These are phyloP conservation scores for Chaetodon trifascialis DNA, from an alignment of 2,113 vertebrate species.

Conservation along the genomic window DNA sequence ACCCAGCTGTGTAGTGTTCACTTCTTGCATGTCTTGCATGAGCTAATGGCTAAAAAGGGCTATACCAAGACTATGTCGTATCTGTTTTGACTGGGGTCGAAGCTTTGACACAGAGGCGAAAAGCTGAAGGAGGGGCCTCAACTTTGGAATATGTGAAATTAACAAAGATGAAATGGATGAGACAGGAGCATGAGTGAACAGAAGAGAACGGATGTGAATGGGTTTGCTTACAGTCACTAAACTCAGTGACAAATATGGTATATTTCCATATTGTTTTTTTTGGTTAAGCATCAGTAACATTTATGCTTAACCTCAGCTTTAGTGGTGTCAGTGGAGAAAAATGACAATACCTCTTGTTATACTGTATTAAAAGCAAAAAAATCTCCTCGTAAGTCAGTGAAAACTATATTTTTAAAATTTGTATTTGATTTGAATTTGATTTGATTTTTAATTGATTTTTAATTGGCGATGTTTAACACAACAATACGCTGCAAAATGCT, in stretches of 20 bases:
- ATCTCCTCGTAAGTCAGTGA: constrained; percentile 1
- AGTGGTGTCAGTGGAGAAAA: constrained; percentile 13
- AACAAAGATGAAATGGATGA: constrained; percentile 18
- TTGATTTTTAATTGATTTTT: too few species aligned
- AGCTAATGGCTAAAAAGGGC: constrained; percentile 67
- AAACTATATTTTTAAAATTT: constrained; percentile 10
- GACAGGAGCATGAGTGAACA: not conserved
- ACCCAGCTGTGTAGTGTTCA: constrained; percentile 56
- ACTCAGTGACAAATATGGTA: constrained; percentile 3
- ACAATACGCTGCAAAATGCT: too few species aligned
- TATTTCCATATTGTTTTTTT: constrained; percentile 27
- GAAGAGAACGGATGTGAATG: constrained; percentile 3
- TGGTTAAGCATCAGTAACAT: constrained; percentile 36
- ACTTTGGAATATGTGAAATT: not conserved
- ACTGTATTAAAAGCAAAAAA: constrained; percentile 24
- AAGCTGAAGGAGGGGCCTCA: constrained; percentile 5
- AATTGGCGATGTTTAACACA: too few species aligned
- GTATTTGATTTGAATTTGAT: not conserved
- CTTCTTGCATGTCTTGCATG: constrained; percentile 56
- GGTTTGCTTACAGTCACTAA: constrained; percentile 33
- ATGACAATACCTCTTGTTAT: constrained; percentile 21
- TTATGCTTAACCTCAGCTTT: constrained; percentile 27
- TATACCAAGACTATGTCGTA: constrained; percentile 61
- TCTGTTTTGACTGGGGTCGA: constrained; percentile 52
- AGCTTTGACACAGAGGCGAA: constrained; percentile 41